Evolutionary conservation across 2,888 invertebrate species (phyloP).

Genomic region (Tetranychus truncatus): DNA sequence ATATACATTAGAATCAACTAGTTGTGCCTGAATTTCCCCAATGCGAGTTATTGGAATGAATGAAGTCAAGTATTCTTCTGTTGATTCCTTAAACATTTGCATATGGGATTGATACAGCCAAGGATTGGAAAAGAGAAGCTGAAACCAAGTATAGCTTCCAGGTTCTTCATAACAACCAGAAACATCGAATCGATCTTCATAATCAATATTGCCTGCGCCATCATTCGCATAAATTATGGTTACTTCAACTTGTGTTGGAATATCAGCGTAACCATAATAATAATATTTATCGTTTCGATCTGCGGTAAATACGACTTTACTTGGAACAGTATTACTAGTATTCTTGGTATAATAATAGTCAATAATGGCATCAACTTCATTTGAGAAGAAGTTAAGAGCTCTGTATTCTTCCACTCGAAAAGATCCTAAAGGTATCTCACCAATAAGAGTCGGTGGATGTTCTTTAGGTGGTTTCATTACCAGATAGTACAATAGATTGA

Average conservation of each 20-base stretch:
- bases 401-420: neutral
- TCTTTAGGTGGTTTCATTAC: neutral
- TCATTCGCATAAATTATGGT: neutral
- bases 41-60: neutral
- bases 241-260: neutral
- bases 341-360: neutral
- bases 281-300: neutral
- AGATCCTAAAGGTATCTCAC: neutral
- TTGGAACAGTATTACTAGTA: neutral
- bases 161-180: neutral
- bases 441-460: neutral
- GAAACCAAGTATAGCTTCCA: neutral
- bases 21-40: neutral
- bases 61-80: neutral
- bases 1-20: too few relatives aligned
- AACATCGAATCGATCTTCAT: neutral
- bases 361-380: neutral
- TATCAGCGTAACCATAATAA: neutral
- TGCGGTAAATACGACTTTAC: neutral
- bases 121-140: neutral
- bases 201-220: neutral
- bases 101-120: too few relatives aligned
- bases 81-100: too few relatives aligned
- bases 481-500: neutral
- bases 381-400: neutral